Conservation (phyloP, 2,888 invertebrate species). For the Anthrax anthrax region DNA sequence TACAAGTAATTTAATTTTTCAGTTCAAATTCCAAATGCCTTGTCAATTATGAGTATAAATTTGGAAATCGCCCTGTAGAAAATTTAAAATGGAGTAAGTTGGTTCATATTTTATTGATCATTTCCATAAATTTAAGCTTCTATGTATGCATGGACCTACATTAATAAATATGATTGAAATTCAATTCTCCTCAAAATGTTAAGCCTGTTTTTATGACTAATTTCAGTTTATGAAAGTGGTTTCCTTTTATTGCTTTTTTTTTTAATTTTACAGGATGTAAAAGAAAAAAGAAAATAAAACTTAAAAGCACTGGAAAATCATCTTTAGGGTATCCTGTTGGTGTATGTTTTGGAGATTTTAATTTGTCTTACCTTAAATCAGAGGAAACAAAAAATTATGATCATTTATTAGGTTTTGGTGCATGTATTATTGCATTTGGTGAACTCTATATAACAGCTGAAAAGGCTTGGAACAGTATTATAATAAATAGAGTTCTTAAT, state of each 20-base stretch:
- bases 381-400: slow-evolving; percentile 12
- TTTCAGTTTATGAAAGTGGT: neutral
- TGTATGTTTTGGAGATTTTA: neutral
- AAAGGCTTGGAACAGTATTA: slow-evolving; percentile 20
- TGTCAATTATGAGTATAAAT: neutral
- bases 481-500: slow-evolving; percentile 21
- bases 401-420: slow-evolving; percentile 19
- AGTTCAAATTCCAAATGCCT: too few relatives aligned
- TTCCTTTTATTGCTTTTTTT: neutral
- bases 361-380: neutral
- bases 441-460: slow-evolving; percentile 23
- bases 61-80: neutral
- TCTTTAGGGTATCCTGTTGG: slow-evolving; percentile 1
- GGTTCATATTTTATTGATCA: too few relatives aligned
- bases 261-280: neutral
- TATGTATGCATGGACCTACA: too few relatives aligned
- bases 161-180: too few relatives aligned
- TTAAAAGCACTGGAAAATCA: neutral
- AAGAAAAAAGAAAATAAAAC: neutral
- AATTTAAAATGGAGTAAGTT: neutral
- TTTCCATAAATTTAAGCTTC: too few relatives aligned
- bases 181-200: too few relatives aligned
- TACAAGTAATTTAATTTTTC: too few relatives aligned
- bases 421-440: slow-evolving; percentile 23
- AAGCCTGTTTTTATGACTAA: too few relatives aligned